phyloP scores from a whole-genome alignment of 37 sponge, comb jelly and placozoan genomes.

The Oopsacas minuta region DNA sequence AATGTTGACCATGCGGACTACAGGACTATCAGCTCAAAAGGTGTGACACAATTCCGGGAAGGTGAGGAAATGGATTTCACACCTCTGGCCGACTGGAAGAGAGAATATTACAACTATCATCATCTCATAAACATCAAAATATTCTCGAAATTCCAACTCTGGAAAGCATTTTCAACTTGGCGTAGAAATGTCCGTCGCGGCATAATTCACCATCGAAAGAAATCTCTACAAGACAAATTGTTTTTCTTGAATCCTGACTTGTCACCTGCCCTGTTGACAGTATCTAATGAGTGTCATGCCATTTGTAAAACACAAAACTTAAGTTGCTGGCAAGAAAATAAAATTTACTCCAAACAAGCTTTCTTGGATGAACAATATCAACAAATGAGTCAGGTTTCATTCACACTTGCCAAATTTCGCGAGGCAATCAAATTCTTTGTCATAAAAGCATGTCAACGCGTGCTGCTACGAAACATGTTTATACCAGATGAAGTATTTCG shows the following conservation, averaged over 20 bases:
- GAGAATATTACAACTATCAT: slow-evolving; percentile 68
- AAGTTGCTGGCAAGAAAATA: background rate
- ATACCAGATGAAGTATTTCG: slow-evolving; percentile 16
- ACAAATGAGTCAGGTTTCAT: slow-evolving; percentile 10
- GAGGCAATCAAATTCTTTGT: slow-evolving; percentile 12
- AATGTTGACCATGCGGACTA: slow-evolving; percentile 67
- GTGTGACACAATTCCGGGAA: slow-evolving; percentile 66
- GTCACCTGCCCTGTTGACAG: background rate
- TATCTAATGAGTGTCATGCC: background rate
- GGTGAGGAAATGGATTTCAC: slow-evolving; percentile 73
- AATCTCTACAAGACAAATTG: slow-evolving; percentile 52
- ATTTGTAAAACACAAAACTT: background rate
- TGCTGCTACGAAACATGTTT: background rate
- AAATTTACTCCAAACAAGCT: background rate
- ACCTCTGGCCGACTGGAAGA: slow-evolving; percentile 63
- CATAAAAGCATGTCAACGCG: slow-evolving; percentile 9
- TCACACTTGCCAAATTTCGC: slow-evolving; percentile 13
- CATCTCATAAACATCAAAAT: slow-evolving; percentile 75
- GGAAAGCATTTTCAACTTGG: slow-evolving; percentile 89
- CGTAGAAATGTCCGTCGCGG: slow-evolving; percentile 73
- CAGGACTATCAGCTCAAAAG: slow-evolving; percentile 66
- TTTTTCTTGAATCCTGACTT: slow-evolving; percentile 50
- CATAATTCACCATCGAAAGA: slow-evolving; percentile 49
- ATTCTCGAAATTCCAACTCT: slow-evolving; percentile 75
- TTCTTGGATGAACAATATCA: slow-evolving; percentile 8